Percentiles rank a stretch among this genome's conserved stretches.
phyloP scores from a whole-genome alignment of 2,113 vertebrate species.

The Cranoglanis bouderius region DNA sequence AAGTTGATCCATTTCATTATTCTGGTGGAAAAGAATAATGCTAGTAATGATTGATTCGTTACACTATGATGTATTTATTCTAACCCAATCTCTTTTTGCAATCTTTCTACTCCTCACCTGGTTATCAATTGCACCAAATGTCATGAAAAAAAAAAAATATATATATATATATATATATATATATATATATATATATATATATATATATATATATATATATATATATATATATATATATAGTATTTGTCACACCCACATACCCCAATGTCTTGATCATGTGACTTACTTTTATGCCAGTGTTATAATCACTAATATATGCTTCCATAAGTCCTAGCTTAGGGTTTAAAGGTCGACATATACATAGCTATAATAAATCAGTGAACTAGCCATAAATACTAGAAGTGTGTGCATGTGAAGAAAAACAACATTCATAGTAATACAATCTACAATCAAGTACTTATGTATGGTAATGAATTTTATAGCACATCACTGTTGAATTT shows the following conservation, averaged over 20 bases:
- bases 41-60: too few relatives aligned
- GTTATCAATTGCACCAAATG: background rate
- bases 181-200: too few relatives aligned
- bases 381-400: background rate
- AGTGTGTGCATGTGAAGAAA: background rate
- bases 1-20: too few relatives aligned
- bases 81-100: background rate
- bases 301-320: background rate
- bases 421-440: background rate
- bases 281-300: background rate
- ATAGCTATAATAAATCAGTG: background rate
- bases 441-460: background rate
- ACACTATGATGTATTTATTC: slow-evolving; percentile 3
- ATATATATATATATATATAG: too few relatives aligned
- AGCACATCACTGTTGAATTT: background rate
- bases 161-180: too few relatives aligned
- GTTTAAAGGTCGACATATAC: background rate
- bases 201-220: too few relatives aligned
- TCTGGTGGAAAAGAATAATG: too few relatives aligned
- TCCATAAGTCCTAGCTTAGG: background rate
- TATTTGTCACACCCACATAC: background rate
- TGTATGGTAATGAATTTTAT: background rate
- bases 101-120: background rate
- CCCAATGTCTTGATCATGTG: background rate
- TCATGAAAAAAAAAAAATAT: background rate